phyloP scores from a whole-genome alignment of 2,797 vertebrate species.

The Heteromormyrus szaboi region DNA sequence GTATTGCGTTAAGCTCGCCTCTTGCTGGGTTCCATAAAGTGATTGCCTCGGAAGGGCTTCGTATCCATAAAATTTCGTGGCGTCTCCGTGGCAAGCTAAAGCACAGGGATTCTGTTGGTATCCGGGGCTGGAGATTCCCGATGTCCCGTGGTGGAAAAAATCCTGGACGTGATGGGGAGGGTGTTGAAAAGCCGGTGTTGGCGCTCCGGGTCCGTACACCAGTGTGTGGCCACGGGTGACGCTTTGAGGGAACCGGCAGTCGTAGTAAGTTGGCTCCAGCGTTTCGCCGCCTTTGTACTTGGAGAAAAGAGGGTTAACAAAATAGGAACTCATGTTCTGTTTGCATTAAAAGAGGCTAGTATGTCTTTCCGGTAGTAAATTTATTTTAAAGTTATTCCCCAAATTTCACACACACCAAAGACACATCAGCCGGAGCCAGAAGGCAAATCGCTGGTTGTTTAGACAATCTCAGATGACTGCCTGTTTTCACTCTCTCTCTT shows the following conservation, averaged over 20 bases:
- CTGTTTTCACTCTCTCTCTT: slow-evolving; percentile 22
- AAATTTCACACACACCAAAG: slow-evolving; percentile 23
- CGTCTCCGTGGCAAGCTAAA: slow-evolving; percentile 74
- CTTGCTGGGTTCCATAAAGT: slow-evolving; percentile 76
- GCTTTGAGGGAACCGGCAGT: slow-evolving; percentile 76
- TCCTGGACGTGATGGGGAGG: slow-evolving; percentile 74
- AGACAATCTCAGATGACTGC: slow-evolving; percentile 5
- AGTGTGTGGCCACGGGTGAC: slow-evolving; percentile 70
- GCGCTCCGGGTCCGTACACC: slow-evolving; percentile 68
- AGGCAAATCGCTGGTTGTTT: slow-evolving; percentile 21
- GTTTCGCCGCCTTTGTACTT: slow-evolving; percentile 79
- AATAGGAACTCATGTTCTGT: slow-evolving; percentile 71
- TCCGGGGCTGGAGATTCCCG: slow-evolving; percentile 68
- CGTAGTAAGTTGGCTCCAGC: slow-evolving; percentile 76
- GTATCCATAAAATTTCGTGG: slow-evolving; percentile 77
- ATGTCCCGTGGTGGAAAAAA: slow-evolving; percentile 74
- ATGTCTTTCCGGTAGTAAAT: slow-evolving; percentile 21
- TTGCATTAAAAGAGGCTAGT: slow-evolving; percentile 23
- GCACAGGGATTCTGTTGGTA: slow-evolving; percentile 75
- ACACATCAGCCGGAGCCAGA: slow-evolving; percentile 26
- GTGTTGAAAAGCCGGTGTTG: slow-evolving; percentile 69
- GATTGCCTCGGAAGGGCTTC: slow-evolving; percentile 72
- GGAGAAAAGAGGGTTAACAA: slow-evolving; percentile 78
- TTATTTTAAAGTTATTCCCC: slow-evolving; percentile 25
- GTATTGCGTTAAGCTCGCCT: slow-evolving; percentile 71